Percentiles rank a stretch among this genome's conserved stretches.
Conservation (phyloP, 2,797 vertebrate genomes). For the Sphenopsis melanotis region DNA sequence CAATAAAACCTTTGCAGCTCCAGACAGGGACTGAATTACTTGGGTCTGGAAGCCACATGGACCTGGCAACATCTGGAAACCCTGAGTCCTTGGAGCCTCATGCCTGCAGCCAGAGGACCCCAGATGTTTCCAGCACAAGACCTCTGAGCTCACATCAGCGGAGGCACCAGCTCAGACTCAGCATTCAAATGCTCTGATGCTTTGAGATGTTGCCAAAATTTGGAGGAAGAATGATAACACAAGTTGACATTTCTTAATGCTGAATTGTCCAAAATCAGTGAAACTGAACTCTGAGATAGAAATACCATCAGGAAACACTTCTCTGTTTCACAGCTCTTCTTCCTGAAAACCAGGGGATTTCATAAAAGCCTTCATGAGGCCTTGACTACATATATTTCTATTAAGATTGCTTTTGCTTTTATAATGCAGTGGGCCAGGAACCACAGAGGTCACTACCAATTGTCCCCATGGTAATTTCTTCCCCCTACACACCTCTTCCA, state of each 20-base stretch:
- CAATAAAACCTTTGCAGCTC: background rate
- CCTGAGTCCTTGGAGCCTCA: rapidly evolving
- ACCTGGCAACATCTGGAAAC: background rate
- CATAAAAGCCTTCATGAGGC: background rate
- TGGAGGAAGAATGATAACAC: background rate
- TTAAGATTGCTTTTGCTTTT: background rate
- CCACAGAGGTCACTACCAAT: background rate
- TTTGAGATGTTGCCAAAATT: background rate
- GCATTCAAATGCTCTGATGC: background rate
- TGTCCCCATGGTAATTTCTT: background rate
- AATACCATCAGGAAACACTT: background rate
- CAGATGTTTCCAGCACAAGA: background rate
- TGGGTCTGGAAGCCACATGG: background rate
- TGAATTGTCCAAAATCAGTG: background rate
- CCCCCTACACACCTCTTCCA: rapidly evolving
- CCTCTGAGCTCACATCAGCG: rapidly evolving
- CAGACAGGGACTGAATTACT: background rate
- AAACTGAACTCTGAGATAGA: background rate
- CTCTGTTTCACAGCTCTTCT: background rate
- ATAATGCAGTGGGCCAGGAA: background rate
- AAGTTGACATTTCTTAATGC: background rate
- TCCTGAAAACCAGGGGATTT: background rate
- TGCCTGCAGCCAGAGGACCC: background rate
- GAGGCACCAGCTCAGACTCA: background rate
- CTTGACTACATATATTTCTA: background rate